Evolutionary conservation across 2,888 invertebrate genomes (phyloP).

Genomic region (Diarsia brunnea): DNA sequence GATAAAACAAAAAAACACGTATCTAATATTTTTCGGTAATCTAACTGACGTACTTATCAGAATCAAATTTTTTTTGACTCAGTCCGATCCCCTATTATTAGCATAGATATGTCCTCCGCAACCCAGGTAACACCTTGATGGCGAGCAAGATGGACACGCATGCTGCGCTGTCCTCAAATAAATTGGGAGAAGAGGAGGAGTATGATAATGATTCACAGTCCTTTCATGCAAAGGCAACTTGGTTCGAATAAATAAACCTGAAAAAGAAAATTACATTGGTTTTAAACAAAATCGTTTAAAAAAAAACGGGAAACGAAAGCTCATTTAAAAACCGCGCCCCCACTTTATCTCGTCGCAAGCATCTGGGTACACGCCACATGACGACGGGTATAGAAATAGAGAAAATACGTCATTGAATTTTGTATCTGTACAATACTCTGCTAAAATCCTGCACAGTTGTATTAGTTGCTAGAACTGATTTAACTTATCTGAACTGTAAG

Average conservation of each 20-base stretch:
- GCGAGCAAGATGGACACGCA: neutral
- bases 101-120: too few species aligned
- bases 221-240: neutral
- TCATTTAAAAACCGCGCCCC: neutral
- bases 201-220: neutral
- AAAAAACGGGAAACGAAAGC: too few species aligned
- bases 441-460: neutral
- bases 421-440: constrained; percentile 71
- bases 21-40: too few species aligned
- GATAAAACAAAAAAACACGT: too few species aligned
- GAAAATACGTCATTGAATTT: constrained; percentile 74
- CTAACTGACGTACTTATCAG: too few species aligned
- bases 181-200: neutral
- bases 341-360: constrained; percentile 29
- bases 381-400: constrained; percentile 58
- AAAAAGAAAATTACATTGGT: neutral
- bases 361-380: constrained; percentile 65
- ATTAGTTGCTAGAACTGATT: neutral
- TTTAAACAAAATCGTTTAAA: neutral
- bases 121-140: neutral
- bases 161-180: neutral
- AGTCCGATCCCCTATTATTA: too few species aligned
- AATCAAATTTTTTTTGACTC: too few species aligned
- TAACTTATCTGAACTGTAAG: too few species aligned
- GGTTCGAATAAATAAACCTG: neutral